These are phyloP conservation scores for Tolmerus cingulatus DNA, from an alignment of 2,888 invertebrate species.

Conservation along the genomic window DNA sequence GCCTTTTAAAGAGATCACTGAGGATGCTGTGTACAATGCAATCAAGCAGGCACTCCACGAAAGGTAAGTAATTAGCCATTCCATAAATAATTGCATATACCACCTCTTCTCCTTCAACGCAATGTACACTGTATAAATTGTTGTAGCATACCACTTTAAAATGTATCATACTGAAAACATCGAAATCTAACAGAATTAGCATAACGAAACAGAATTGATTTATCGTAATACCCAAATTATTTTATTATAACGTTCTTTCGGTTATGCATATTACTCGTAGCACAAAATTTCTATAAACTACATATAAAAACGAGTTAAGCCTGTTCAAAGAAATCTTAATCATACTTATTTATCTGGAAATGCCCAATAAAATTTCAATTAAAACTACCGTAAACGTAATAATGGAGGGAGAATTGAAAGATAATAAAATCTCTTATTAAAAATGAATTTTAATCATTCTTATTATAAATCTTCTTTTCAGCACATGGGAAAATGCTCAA, in stretches of 20 bases:
- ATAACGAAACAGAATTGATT: too few relatives aligned
- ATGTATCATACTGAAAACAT: too few relatives aligned
- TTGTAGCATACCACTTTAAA: too few relatives aligned
- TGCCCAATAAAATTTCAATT: background rate
- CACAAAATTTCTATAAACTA: background rate
- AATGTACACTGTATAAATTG: background rate
- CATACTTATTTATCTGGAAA: background rate
- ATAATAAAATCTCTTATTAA: too few relatives aligned
- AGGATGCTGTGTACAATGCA: slow-evolving; percentile 64
- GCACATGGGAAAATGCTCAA: slow-evolving; percentile 62
- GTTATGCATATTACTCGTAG: too few relatives aligned
- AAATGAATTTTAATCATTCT: background rate
- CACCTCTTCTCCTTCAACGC: background rate
- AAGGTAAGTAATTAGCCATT: slow-evolving; percentile 59
- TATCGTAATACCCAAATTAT: too few relatives aligned
- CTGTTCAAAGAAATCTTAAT: background rate
- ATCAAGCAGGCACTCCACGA: slow-evolving; percentile 63
- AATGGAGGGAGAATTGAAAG: too few relatives aligned
- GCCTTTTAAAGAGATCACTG: slow-evolving; percentile 65
- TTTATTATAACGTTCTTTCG: too few relatives aligned
- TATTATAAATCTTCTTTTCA: slow-evolving; percentile 43
- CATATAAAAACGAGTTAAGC: background rate
- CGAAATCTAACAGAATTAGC: too few relatives aligned
- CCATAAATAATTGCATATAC: background rate
- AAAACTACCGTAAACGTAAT: background rate